These are phyloP conservation scores for Oxyteleia sp. DNA, from an alignment of 2,888 invertebrate genomes.

Conservation along the genomic window DNA sequence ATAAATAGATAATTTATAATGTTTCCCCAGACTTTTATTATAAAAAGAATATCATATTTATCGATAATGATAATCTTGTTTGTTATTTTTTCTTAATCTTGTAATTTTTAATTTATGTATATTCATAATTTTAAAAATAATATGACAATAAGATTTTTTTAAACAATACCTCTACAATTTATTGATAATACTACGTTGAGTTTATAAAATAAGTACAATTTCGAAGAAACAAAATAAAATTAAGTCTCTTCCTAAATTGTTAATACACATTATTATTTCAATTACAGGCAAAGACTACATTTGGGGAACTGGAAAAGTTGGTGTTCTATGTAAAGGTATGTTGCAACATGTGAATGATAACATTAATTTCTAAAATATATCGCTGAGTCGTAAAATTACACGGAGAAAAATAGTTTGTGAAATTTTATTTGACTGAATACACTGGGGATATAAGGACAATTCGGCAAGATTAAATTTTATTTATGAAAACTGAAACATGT, in stretches of 20 bases:
- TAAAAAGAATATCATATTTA: background rate
- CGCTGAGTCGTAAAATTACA: slow-evolving; percentile 12
- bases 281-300: slow-evolving; percentile 90
- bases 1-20: background rate
- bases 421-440: no score
- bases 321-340: slow-evolving; percentile 90
- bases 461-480: no score
- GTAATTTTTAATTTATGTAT: background rate
- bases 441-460: no score
- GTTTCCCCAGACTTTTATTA: background rate
- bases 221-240: no score
- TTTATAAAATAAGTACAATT: no score
- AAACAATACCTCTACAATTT: no score
- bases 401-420: no score
- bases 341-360: background rate
- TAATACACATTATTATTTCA: slow-evolving; percentile 43
- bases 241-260: no score
- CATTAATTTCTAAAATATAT: slow-evolving; percentile 15
- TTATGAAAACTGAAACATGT: no score
- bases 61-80: background rate
- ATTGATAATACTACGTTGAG: no score
- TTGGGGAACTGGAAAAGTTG: slow-evolving; percentile 90
- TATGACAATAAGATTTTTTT: background rate
- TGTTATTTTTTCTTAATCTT: background rate
- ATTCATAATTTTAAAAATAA: background rate